A percentile compares a stretch with the other conserved stretches of the same genome.
These are phyloP conservation scores for Hypena proboscidalis DNA, from an alignment of 2,888 invertebrate genomes.

Conservation along the genomic window DNA sequence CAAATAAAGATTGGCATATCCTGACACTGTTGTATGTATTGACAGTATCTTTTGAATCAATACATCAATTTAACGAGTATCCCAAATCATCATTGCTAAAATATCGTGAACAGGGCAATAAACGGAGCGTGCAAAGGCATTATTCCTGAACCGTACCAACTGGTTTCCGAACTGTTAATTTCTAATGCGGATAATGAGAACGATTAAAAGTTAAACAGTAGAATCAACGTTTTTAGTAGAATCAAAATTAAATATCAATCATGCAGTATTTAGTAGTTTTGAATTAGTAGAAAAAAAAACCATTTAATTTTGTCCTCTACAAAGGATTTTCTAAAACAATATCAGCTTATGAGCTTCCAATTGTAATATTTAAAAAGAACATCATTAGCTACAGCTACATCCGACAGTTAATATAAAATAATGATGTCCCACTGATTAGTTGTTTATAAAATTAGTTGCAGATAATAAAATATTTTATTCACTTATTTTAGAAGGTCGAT, in stretches of 20 bases:
- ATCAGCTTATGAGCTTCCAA: too few species aligned
- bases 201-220: constrained; percentile 28
- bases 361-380: too few species aligned
- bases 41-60: constrained; percentile 2
- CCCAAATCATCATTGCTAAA: constrained; percentile 31
- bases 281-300: too few species aligned
- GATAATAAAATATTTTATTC: too few species aligned
- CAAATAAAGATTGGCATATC: constrained; percentile 1
- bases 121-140: constrained; percentile 38
- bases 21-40: not conserved
- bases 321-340: too few species aligned
- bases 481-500: not conserved
- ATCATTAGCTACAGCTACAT: too few species aligned
- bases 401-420: too few species aligned
- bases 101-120: constrained; percentile 40
- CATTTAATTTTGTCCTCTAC: too few species aligned
- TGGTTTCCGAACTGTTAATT: constrained; percentile 47
- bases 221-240: constrained; percentile 17
- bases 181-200: constrained; percentile 38
- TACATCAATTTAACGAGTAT: constrained; percentile 25
- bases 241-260: too few species aligned
- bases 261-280: too few species aligned
- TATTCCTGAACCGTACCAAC: constrained; percentile 40
- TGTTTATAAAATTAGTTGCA: too few species aligned
- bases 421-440: too few species aligned